Conservation (phyloP, 2,113 vertebrate genomes). For the Nanger granti region DNA sequence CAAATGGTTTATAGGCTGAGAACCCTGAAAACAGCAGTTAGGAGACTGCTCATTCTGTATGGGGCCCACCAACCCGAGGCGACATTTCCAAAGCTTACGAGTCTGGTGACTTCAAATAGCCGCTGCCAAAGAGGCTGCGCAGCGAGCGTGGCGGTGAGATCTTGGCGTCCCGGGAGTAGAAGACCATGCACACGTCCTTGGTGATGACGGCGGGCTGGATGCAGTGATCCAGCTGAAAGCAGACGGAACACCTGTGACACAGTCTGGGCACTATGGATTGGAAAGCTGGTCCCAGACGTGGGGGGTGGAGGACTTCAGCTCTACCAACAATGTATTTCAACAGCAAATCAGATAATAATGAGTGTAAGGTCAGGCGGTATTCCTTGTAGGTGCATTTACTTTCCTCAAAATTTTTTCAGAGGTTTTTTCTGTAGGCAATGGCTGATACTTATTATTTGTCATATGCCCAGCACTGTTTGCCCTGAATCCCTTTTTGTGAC, state of each 20-base stretch:
- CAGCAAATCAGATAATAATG: background rate
- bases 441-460: background rate
- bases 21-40: background rate
- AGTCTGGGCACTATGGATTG: rapidly evolving
- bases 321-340: background rate
- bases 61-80: background rate
- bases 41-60: background rate
- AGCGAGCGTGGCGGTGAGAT: slow-evolving; percentile 95
- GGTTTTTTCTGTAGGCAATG: background rate
- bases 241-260: background rate
- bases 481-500: background rate
- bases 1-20: background rate
- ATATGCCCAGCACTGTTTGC: background rate
- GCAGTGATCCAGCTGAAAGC: slow-evolving; percentile 93
- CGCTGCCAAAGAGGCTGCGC: slow-evolving; percentile 95
- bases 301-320: background rate
- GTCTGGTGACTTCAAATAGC: slow-evolving; percentile 94
- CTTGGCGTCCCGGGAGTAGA: slow-evolving; percentile 96
- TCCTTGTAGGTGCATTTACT: background rate
- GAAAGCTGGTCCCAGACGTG: background rate
- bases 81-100: slow-evolving; percentile 80
- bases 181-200: slow-evolving; percentile 98
- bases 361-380: background rate
- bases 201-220: slow-evolving; percentile 98
- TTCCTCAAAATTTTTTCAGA: background rate